A percentile compares a stretch with the other conserved stretches of the same genome.
These are phyloP conservation scores for Agrilus biguttatus DNA, from an alignment of 2,888 invertebrate species.

Conservation along the genomic window DNA sequence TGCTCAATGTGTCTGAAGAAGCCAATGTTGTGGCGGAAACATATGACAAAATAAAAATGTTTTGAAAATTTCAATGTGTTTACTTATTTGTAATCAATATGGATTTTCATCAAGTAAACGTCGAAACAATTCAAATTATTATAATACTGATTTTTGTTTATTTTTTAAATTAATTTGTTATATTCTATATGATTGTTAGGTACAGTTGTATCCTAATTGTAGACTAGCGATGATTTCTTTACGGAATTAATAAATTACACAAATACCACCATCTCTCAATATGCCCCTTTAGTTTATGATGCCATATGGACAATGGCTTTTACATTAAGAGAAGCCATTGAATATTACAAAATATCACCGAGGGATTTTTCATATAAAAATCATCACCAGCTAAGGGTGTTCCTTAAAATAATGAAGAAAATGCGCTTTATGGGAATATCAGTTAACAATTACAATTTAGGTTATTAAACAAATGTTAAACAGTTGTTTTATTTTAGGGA, in stretches of 20 bases:
- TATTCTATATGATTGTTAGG: too few species aligned
- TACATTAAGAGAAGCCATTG: constrained; percentile 48
- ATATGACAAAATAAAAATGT: too few species aligned
- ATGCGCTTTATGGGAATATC: constrained; percentile 74
- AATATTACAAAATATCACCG: constrained; percentile 26
- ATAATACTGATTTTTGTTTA: too few species aligned
- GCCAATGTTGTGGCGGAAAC: too few species aligned
- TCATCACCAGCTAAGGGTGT: constrained; percentile 33
- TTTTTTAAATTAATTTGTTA: too few species aligned
- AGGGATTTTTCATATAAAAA: constrained; percentile 55
- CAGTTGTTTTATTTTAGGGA: constrained; percentile 45
- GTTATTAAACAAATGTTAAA: not conserved
- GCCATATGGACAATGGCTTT: constrained; percentile 84
- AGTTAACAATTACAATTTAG: constrained; percentile 40
- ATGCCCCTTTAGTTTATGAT: constrained; percentile 73
- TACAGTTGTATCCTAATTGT: constrained; percentile 7
- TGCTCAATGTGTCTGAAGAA: too few species aligned
- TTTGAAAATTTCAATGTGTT: too few species aligned
- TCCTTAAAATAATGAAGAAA: constrained; percentile 50
- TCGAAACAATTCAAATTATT: too few species aligned
- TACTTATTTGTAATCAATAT: too few species aligned
- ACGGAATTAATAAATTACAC: constrained; percentile 3
- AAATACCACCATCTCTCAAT: constrained; percentile 36
- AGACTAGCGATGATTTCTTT: constrained; percentile 53
- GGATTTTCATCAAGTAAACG: too few species aligned